phyloP scores from a whole-genome alignment of 2,888 invertebrate genomes.

The Amiota minor region DNA sequence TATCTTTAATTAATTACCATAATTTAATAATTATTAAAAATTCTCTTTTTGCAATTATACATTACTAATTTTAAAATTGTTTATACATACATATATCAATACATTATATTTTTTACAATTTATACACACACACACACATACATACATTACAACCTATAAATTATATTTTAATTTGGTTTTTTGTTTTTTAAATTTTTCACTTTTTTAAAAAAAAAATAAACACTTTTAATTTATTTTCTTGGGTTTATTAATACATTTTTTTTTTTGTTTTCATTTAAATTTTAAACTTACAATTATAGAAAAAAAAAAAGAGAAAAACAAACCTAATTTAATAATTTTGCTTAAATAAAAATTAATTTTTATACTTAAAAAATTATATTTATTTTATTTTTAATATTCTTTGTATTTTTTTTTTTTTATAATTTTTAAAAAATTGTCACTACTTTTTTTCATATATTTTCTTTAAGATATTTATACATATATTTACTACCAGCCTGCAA shows the following conservation, averaged over 20 bases:
- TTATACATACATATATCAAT: conserved; percentile 38
- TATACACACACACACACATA: not conserved
- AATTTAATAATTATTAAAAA: conserved; percentile 49
- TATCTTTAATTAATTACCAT: conserved; percentile 33
- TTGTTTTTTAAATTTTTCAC: conserved; percentile 48
- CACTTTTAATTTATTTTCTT: conserved; percentile 50
- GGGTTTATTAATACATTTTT: conserved; percentile 42
- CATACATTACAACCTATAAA: conserved; percentile 2
- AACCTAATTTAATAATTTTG: conserved; percentile 62
- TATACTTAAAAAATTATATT: conserved; percentile 42
- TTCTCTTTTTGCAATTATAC: conserved; percentile 35
- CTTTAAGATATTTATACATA: not conserved
- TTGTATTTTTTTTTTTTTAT: conserved; percentile 8
- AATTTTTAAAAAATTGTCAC: not conserved
- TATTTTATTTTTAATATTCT: conserved; percentile 40
- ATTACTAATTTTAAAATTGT: conserved; percentile 61
- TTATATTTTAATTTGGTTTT: conserved; percentile 2
- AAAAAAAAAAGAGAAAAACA: conserved; percentile 58
- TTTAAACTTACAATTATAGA: conserved; percentile 32
- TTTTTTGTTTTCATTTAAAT: conserved; percentile 47
- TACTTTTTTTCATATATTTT: conserved; percentile 1
- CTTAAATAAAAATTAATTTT: conserved; percentile 47
- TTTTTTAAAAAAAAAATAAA: conserved; percentile 66
- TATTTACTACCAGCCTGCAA: not conserved
- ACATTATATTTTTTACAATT: not conserved